phyloP scores from a whole-genome alignment of 2,113 vertebrate species.

The Dunckerocampus dactyliophorus region DNA sequence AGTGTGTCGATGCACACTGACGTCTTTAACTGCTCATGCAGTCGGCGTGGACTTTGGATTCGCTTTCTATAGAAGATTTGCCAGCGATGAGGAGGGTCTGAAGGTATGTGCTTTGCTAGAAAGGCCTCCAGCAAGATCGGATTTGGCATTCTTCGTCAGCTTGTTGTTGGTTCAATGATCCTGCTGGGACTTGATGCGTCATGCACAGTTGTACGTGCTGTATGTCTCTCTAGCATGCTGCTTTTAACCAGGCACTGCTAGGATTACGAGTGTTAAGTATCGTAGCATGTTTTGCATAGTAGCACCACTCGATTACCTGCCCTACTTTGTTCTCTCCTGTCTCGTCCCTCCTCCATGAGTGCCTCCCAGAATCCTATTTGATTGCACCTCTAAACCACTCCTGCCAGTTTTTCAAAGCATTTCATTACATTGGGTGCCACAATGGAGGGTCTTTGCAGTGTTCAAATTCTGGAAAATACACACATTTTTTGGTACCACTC shows the following conservation, averaged over 20 bases:
- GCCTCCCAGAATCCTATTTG: not conserved
- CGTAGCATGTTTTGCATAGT: no score
- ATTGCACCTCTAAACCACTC: slow-evolving; percentile 24
- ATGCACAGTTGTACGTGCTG: no score
- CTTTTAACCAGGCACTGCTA: not conserved
- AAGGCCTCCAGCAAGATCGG: not conserved
- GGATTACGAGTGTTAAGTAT: not conserved
- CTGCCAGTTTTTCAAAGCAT: slow-evolving; percentile 5
- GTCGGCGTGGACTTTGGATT: slow-evolving; percentile 83
- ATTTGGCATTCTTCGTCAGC: no score
- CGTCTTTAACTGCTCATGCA: slow-evolving; percentile 33
- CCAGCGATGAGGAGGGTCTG: slow-evolving; percentile 52
- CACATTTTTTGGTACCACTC: no score
- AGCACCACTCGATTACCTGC: not conserved
- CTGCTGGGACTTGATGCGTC: slow-evolving; percentile 19
- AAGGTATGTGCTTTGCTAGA: slow-evolving; percentile 43
- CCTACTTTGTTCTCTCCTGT: not conserved
- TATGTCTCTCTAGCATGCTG: no score
- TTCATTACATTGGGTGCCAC: not conserved
- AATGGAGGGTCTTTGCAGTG: no score
- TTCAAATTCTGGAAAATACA: no score
- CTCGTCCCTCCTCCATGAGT: not conserved
- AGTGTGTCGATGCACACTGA: no score
- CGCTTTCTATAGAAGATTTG: slow-evolving; percentile 86
- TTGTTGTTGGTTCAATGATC: not conserved